Percentiles rank a stretch among this genome's conserved stretches.
Conservation (phyloP, 1,140 invertebrate species). For the Aphelinus atriplicis region DNA sequence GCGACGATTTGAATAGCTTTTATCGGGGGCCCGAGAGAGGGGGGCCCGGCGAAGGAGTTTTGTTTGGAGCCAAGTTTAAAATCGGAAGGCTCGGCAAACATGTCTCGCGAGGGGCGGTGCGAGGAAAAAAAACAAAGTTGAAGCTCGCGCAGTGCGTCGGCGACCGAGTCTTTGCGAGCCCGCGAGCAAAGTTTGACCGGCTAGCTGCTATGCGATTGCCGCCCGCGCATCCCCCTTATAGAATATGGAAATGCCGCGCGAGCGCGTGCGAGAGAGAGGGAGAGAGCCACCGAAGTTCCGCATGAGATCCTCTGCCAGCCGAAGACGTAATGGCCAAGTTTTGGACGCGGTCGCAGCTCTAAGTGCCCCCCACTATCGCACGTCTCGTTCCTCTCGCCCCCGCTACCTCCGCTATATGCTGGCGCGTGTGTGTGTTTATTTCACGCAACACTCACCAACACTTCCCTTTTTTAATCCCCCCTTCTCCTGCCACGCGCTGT, state of each 20-base stretch:
- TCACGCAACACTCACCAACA: too few relatives aligned
- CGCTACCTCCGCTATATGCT: not conserved
- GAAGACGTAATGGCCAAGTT: slow-evolving; percentile 60
- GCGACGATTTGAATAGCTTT: slow-evolving; percentile 55
- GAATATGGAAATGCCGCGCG: slow-evolving; percentile 53
- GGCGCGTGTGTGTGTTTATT: not conserved
- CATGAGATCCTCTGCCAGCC: slow-evolving; percentile 52
- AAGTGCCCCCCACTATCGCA: slow-evolving; percentile 47
- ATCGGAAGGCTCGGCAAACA: not conserved
- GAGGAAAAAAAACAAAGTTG: not conserved
- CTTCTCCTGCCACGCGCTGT: too few relatives aligned
- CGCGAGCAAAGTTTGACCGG: slow-evolving; percentile 3
- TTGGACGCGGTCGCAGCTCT: slow-evolving; percentile 54
- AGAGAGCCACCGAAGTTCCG: slow-evolving; percentile 44
- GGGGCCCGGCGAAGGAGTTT: slow-evolving; percentile 39
- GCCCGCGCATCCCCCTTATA: slow-evolving; percentile 32
- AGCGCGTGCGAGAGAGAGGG: slow-evolving; percentile 11
- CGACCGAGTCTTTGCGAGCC: not conserved
- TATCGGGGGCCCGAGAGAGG: slow-evolving; percentile 50
- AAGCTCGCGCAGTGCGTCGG: not conserved
- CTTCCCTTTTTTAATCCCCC: too few relatives aligned
- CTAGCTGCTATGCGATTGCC: not conserved
- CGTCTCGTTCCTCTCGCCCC: slow-evolving; percentile 35
- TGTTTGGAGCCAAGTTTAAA: not conserved
- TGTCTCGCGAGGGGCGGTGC: not conserved